phyloP scores from a whole-genome alignment of 1,140 invertebrate species.

The Papilio dardanus region DNA sequence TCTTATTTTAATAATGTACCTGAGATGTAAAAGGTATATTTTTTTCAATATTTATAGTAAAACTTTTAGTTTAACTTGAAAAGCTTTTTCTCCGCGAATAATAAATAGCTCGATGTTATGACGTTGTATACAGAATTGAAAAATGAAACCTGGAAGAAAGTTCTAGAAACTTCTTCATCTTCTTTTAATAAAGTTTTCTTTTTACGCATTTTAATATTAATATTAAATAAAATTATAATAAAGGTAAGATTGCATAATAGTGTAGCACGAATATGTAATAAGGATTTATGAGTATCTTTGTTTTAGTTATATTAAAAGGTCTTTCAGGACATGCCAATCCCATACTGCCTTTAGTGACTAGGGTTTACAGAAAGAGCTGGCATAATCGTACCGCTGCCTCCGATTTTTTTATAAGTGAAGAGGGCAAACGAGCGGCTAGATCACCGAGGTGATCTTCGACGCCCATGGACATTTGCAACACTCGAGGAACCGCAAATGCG shows the following conservation, averaged over 20 bases:
- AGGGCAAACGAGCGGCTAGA: too few species aligned
- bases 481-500: too few species aligned
- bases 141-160: slow-evolving; percentile 6
- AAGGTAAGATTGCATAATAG: neutral
- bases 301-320: too few species aligned
- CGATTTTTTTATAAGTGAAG: too few species aligned
- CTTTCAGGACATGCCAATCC: too few species aligned
- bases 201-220: neutral
- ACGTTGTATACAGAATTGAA: neutral
- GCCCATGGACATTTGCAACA: too few species aligned
- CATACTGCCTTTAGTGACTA: too few species aligned
- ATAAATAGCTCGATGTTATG: slow-evolving; percentile 1
- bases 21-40: neutral
- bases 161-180: slow-evolving; percentile 10
- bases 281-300: neutral
- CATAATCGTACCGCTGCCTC: too few species aligned
- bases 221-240: neutral
- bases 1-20: neutral
- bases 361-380: too few species aligned
- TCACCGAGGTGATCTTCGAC: too few species aligned
- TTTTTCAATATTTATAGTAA: neutral
- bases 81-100: slow-evolving; percentile 11
- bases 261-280: neutral
- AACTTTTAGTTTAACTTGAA: slow-evolving; percentile 1
- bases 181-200: neutral